phyloP scores from a whole-genome alignment of 2,797 vertebrate genomes.

The Cuniculus paca region DNA sequence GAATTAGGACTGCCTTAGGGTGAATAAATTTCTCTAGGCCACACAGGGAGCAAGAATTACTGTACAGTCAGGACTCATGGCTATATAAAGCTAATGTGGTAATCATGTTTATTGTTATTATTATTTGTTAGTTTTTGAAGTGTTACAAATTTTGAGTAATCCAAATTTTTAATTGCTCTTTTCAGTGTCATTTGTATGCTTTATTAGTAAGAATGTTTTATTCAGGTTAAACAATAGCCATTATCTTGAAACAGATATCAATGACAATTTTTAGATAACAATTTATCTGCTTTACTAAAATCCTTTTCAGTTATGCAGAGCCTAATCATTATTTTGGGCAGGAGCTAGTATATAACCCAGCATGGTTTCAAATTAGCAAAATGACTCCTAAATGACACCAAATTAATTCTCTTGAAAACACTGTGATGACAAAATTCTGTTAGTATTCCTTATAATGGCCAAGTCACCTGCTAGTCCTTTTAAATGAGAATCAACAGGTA shows the following conservation, averaged over 20 bases:
- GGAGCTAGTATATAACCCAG: not conserved
- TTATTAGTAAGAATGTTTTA: not conserved
- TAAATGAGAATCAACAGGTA: not conserved
- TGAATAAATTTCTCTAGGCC: not conserved
- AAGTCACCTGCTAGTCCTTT: not conserved
- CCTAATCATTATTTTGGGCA: slow-evolving; percentile 35
- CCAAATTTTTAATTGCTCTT: not conserved
- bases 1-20: not conserved
- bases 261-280: not conserved
- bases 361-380: slow-evolving; percentile 38
- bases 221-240: not conserved
- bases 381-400: slow-evolving; percentile 3
- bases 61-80: not conserved
- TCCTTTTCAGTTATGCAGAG: not conserved
- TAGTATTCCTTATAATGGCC: not conserved
- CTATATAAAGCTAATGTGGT: not conserved
- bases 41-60: not conserved
- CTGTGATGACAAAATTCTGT: not conserved
- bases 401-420: not conserved
- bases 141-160: not conserved
- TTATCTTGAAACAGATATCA: not conserved
- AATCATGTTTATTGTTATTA: not conserved
- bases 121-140: not conserved
- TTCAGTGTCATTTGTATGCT: not conserved
- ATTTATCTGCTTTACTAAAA: slow-evolving; percentile 13